Percentiles rank a stretch among this genome's conserved stretches.
Conservation (phyloP, 2,888 invertebrate genomes). For the Lasioglossum marginatum region DNA sequence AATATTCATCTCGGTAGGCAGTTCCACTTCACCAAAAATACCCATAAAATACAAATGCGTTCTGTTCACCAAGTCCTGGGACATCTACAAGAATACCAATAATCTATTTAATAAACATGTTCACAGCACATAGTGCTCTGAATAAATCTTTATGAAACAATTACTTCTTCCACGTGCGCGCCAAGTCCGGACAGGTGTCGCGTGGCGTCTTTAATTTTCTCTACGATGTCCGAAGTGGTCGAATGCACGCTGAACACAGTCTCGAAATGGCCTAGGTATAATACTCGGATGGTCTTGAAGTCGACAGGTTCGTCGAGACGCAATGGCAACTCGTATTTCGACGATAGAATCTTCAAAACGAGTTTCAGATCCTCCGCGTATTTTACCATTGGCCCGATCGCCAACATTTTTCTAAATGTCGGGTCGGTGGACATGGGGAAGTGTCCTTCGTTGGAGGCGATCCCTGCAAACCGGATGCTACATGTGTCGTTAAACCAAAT, state of each 20-base stretch:
- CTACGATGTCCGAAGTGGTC: constrained; percentile 86
- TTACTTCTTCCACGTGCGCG: constrained; percentile 83
- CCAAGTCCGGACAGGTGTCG: constrained; percentile 85
- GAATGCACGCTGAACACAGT: constrained; percentile 85
- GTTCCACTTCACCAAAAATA: rapidly evolving
- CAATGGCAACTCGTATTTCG: constrained; percentile 83
- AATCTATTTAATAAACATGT: not conserved
- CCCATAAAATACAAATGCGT: constrained; percentile 64
- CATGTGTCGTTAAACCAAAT: not conserved
- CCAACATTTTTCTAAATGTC: constrained; percentile 85
- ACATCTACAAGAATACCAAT: constrained; percentile 71
- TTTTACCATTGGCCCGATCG: constrained; percentile 91
- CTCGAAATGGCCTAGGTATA: constrained; percentile 88
- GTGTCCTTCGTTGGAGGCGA: constrained; percentile 87
- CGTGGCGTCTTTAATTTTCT: constrained; percentile 85
- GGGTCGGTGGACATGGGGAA: constrained; percentile 86
- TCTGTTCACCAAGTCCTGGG: constrained; percentile 85
- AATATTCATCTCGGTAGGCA: not conserved
- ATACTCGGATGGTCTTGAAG: constrained; percentile 85
- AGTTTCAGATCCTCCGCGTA: constrained; percentile 91
- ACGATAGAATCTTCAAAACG: constrained; percentile 88
- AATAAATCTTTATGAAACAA: constrained; percentile 37
- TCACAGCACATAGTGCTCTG: not conserved
- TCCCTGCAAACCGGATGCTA: constrained; percentile 81
- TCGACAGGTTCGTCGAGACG: constrained; percentile 86